Evolutionary conservation across 2,888 invertebrate species (phyloP), one percentile per base, ranked within the genome.

Genomic region (Philereme transversata): DNA sequence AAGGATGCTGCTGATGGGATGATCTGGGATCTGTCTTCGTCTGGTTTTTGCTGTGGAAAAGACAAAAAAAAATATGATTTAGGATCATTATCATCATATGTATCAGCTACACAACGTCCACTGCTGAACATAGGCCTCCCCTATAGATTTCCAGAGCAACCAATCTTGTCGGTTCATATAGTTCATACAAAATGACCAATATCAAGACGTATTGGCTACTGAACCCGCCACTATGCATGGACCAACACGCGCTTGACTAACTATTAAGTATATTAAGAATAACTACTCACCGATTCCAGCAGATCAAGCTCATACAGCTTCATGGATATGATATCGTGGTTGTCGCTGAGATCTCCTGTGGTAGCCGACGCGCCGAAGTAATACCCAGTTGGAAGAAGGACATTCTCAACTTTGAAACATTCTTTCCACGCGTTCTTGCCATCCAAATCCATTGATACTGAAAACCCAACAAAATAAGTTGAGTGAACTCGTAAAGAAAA

Each of bases 331-430:
- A 99, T 94, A 86, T 99, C 99, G 85, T 99, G 99, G 86, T 97
- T 98, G 93, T 99, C 99, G 64, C 97, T 96, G 48, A 99, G 92
- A 83, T 99, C 99, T 3, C 99, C 99, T 0, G 99, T 99, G 0
- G 98, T 98, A 0, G 99, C 98, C 0, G 98, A 96, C 4, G 98
- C 93, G 3, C 99, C 99, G 84, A 99, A 96, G 88, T 94, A 98
- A 88, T 99, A 99, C 0, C 98, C 98, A 0, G 99, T 98, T 0
- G 99, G 99, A 7, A 99, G 92, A 62, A 95, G 94, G 0, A 99
- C 97, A 50, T 98, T 97, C 72, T 95, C 94, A 0, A 98, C 98
- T 57, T 94, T 94, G 75, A 99, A 95, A 79, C 99, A 99, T 77
- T 96, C 96, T 77, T 97, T 97, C 99, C 99, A 99, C 1, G 96